Evolutionary conservation across 2,888 invertebrate genomes (phyloP).

Genomic region (Erpobdella octoculata): DNA sequence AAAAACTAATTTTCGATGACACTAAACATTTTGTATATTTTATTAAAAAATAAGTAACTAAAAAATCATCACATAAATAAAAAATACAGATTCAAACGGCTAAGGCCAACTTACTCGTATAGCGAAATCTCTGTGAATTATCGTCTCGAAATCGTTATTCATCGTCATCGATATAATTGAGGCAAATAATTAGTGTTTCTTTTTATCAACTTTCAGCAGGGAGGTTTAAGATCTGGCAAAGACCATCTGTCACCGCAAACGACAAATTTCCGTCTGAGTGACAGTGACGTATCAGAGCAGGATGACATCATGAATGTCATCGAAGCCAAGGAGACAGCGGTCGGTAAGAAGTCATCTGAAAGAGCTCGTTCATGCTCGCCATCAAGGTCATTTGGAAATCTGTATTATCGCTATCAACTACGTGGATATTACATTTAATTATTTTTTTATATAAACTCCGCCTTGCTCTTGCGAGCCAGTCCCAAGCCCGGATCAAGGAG

Average conservation of each 20-base stretch:
- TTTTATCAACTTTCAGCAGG: neutral
- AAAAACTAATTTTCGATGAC: neutral
- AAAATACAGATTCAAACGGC: no score
- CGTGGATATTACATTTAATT: no score
- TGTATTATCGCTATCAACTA: no score
- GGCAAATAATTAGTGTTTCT: neutral
- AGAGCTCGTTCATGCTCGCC: constrained; percentile 26
- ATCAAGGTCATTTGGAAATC: constrained; percentile 18
- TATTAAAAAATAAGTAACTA: neutral
- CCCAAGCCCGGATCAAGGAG: no score
- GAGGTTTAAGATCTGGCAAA: constrained; percentile 30
- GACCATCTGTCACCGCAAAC: constrained; percentile 58
- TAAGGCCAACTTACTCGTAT: no score
- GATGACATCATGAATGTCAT: no score
- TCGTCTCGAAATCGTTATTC: no score
- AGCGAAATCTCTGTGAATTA: no score
- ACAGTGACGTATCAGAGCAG: constrained; percentile 23
- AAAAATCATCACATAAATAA: neutral
- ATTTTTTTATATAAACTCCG: no score
- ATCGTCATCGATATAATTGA: neutral
- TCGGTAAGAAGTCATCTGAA: neutral
- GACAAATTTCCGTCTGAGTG: neutral
- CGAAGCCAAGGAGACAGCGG: neutral
- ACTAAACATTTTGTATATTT: neutral
- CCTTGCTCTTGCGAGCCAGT: no score